These are phyloP conservation scores for Sphaeramia orbicularis DNA, from an alignment of 2,797 vertebrate species.

Conservation along the genomic window DNA sequence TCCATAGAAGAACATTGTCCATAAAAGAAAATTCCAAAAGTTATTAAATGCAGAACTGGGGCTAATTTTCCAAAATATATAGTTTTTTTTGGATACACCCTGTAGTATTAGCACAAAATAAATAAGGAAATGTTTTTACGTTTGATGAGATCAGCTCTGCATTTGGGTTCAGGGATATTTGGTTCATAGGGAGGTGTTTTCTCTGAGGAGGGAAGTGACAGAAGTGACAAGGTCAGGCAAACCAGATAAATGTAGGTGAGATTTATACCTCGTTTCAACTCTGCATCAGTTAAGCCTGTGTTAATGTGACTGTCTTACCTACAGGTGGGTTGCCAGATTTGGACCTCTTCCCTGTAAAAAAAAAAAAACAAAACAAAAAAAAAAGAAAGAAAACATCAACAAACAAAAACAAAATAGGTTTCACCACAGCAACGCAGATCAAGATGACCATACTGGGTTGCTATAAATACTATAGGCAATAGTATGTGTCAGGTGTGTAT, in stretches of 20 bases:
- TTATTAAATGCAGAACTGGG: too few species aligned
- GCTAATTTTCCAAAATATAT: too few species aligned
- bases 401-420: not conserved
- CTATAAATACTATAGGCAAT: constrained; percentile 4
- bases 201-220: constrained; percentile 51
- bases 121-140: constrained; percentile 43
- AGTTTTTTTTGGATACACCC: too few species aligned
- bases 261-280: not conserved
- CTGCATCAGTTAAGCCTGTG: not conserved
- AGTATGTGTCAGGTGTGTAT: constrained; percentile 32
- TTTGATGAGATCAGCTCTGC: constrained; percentile 77
- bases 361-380: not conserved
- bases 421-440: not conserved
- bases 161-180: constrained; percentile 74
- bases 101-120: not conserved
- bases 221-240: not conserved
- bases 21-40: too few species aligned
- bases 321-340: constrained; percentile 43
- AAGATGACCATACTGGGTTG: not conserved
- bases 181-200: constrained; percentile 69
- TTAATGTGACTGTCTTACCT: constrained; percentile 44
- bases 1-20: too few species aligned
- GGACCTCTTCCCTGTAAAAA: constrained; percentile 49
- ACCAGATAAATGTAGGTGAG: not conserved
- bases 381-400: not conserved